Base-by-base conservation (phyloP, 2,797 vertebrate species). In the Xenopus petersii region DNA sequence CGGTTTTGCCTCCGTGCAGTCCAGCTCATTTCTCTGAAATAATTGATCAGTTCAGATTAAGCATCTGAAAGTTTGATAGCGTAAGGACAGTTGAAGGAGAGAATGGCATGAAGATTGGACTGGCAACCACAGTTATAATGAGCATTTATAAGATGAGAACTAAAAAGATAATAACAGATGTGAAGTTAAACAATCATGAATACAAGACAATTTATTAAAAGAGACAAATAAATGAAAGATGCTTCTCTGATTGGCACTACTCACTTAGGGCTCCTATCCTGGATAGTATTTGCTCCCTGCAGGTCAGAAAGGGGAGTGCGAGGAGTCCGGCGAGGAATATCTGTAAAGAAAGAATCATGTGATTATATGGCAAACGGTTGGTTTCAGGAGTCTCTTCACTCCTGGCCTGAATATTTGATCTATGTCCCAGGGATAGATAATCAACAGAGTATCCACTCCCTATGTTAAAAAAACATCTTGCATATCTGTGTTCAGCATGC, bases 261-360 rank as follows among this genome's bases (percentile, higher is more conserved):
- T 89, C 89, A 98, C 97, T 95, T 83, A 67, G 93, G 89, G 0
- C 88, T 86, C 77, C 89, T 95, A 80, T 97, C 95, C 12, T 93
- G 93, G 82, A 94, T 85, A 71, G 93, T 89, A 82, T 98, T 98
- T 86, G 90, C 92, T 67, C 96, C 95, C 80, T 98, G 97, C 46
- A 98, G 93, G 86, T 98, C 94, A 1, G 96, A 98, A 74, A 98
- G 92, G 0, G 95, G 96, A 0, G 92, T 93, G 15, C 96, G 92
- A 0, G 95, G 95, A 83, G 84, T 95, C 88, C 92, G 97, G 36
- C 95, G 90, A 77, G 89, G 85, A 84, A 93, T 91, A 92, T 90
- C 95, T 94, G 88, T 1, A 72, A 76, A 83, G 12, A 8, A 58
- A 24, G n/a, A 70, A 24, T 17, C 13, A 15, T 17, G 6, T 56